Base-by-base conservation (phyloP, 1,140 invertebrate genomes). In the Monochamus saltuarius region DNA sequence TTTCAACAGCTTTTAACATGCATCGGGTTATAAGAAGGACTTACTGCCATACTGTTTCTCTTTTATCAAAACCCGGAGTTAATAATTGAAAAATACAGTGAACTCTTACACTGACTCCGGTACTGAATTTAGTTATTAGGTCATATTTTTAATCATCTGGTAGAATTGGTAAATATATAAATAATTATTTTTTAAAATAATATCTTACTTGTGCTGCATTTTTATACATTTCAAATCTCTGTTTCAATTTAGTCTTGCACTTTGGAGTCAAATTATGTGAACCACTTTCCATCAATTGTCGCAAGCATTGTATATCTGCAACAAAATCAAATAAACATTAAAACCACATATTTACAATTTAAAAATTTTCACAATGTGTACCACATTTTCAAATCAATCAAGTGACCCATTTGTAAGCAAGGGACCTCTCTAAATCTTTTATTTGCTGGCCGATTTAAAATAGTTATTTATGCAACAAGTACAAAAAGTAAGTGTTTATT, bases 151-250 rank as follows among this genome's bases (percentile, higher is more conserved):
- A 46, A n/a, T 46, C 7, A 46, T 46, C 8, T 7, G 43, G 7
- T 8, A 7, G 35, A 36, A 51, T 34, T 1, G 4, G 6, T 17
- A n/a, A n/a, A 36, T 37, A 13, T 43, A 10, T 16, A 54, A 10
- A 19, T 1, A 37, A 7, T 51, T n/a, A n/a, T n/a, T n/a, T n/a
- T 19, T 49, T 39, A 29, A 43, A 54, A 36, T 19, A 16, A 55
- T 34, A 10, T 11, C 8, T 42, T 37, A 92, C 89, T 80, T 89
- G 85, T 35, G 87, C 89, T 17, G 92, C 91, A 81, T 89, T 90
- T 79, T 84, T 88, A 75, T 93, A 95, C 90, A 96, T 93, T 79
- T 94, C 88, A 67, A 93, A 86, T 67, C 94, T 83, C 58, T 86
- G 87, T 52, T 83, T 82, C 45, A 97, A 76, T 82, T 91, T 89